These are phyloP conservation scores for Perizoma flavofasciatum DNA, from an alignment of 2,888 invertebrate genomes.

Conservation along the genomic window DNA sequence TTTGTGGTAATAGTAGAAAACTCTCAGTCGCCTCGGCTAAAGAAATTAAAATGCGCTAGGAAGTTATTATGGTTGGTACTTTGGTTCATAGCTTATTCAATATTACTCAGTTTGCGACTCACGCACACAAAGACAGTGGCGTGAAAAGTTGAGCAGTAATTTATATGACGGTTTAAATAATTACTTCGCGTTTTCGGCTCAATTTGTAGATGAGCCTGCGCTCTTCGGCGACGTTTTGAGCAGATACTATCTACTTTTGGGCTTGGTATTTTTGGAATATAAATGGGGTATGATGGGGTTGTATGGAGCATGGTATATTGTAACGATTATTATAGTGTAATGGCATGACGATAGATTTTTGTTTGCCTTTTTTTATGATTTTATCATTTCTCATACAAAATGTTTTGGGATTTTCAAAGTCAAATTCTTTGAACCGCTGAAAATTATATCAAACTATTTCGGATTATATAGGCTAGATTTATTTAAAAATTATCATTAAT, in stretches of 20 bases:
- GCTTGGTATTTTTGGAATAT: constrained; percentile 1
- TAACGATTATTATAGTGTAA: too few species aligned
- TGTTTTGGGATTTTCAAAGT: not conserved
- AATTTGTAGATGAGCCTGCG: constrained; percentile 79
- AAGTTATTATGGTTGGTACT: not conserved
- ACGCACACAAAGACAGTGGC: constrained; percentile 60
- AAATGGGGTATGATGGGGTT: constrained; percentile 1
- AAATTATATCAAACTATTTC: too few species aligned
- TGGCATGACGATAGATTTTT: not conserved
- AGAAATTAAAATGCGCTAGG: too few species aligned
- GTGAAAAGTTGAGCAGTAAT: constrained; percentile 83
- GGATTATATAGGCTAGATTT: too few species aligned
- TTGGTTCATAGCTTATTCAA: not conserved
- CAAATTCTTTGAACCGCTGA: not conserved
- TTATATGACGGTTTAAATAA: constrained; percentile 84
- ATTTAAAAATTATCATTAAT: not conserved
- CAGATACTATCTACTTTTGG: constrained; percentile 11
- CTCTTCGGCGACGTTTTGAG: constrained; percentile 68
- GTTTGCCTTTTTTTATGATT: not conserved
- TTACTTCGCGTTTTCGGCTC: constrained; percentile 82
- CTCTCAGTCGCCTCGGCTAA: not conserved
- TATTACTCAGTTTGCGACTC: constrained; percentile 23
- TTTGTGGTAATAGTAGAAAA: not conserved
- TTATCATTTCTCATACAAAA: too few species aligned
- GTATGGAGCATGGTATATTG: not conserved